Conservation (phyloP, 2,113 vertebrate genomes). For the Helogale parvula region DNA sequence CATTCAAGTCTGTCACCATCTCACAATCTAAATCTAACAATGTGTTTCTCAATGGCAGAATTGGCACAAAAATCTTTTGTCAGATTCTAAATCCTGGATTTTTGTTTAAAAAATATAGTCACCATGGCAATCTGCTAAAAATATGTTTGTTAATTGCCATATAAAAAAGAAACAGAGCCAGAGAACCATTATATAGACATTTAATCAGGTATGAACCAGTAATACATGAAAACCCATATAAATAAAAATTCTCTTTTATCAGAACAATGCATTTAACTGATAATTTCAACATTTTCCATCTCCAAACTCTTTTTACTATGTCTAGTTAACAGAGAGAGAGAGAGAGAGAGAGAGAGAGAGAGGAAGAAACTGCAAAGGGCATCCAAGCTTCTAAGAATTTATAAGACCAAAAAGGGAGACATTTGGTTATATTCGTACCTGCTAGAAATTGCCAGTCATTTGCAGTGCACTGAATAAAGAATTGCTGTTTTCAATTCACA, state of each 20-base stretch:
- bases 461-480: constrained; percentile 56
- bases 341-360: neutral
- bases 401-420: constrained; percentile 58
- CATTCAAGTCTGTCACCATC: neutral
- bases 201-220: neutral
- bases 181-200: neutral
- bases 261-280: neutral
- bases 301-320: constrained; percentile 1
- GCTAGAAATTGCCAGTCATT: constrained; percentile 58
- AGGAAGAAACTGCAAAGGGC: constrained; percentile 38
- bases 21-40: constrained; percentile 4
- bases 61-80: constrained; percentile 30
- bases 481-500: constrained; percentile 47
- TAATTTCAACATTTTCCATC: constrained; percentile 19
- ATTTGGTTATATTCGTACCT: constrained; percentile 51
- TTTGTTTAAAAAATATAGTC: constrained; percentile 34
- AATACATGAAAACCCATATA: neutral
- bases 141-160: neutral
- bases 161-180: constrained; percentile 34
- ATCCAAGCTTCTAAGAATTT: constrained; percentile 51
- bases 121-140: constrained; percentile 43
- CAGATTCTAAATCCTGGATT: neutral
- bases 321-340: neutral
- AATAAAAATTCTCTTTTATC: constrained; percentile 40
- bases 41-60: neutral